Evolutionary conservation across 2,797 vertebrate species (phyloP).

Genomic region (Coluber constrictor): DNA sequence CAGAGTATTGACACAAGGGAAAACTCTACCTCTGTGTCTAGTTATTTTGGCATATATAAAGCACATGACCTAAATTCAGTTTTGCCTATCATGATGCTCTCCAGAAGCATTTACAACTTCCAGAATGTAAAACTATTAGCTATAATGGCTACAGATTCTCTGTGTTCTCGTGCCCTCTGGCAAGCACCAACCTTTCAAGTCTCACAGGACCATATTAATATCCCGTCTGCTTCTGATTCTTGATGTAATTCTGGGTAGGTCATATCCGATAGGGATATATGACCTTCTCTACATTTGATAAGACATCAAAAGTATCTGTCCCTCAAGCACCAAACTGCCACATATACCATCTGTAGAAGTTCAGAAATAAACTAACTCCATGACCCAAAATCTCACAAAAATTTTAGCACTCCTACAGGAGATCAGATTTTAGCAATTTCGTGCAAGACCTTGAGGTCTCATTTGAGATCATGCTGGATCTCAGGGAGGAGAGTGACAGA

Average conservation of each 20-base stretch:
- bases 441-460: background rate
- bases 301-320: background rate
- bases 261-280: background rate
- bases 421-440: background rate
- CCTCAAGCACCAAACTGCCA: background rate
- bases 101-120: background rate
- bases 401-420: background rate
- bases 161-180: background rate
- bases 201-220: background rate
- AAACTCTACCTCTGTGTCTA: background rate
- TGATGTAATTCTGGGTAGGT: background rate
- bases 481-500: background rate
- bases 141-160: background rate
- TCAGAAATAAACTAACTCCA: background rate
- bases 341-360: background rate
- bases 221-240: fast-evolving
- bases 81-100: background rate
- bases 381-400: background rate
- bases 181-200: background rate
- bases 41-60: background rate
- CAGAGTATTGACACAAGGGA: background rate
- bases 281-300: background rate
- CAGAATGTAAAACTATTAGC: background rate
- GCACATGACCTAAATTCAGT: background rate
- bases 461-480: background rate